A percentile compares a stretch with the other conserved stretches of the same genome.
These are phyloP conservation scores for Danaus plexippus DNA, from an alignment of 1,140 invertebrate genomes.

Conservation along the genomic window DNA sequence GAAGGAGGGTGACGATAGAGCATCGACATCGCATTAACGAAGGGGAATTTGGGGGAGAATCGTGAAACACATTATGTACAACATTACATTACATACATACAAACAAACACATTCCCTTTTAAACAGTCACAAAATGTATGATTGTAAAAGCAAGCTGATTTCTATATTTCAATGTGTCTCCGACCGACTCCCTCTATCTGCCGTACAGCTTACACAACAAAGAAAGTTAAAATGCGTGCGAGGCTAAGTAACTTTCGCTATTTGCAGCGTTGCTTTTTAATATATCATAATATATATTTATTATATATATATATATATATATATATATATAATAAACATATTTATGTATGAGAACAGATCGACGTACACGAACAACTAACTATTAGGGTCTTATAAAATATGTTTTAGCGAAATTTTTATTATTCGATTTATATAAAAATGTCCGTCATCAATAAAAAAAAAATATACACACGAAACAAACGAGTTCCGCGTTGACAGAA, in stretches of 20 bases:
- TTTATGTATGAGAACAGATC: conserved; percentile 11
- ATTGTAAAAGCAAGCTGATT: conserved; percentile 59
- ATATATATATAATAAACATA: conserved; percentile 21
- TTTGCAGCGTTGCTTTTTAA: conserved; percentile 38
- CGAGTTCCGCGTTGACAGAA: conserved; percentile 68
- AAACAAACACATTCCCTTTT: conserved; percentile 3
- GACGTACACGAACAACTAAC: not conserved
- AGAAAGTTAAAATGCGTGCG: conserved; percentile 68
- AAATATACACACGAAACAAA: conserved; percentile 55
- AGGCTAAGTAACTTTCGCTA: conserved; percentile 64
- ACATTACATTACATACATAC: not conserved
- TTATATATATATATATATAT: conserved; percentile 12
- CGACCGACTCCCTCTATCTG: conserved; percentile 53
- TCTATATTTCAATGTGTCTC: conserved; percentile 35
- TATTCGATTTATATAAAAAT: not conserved
- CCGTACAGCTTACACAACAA: conserved; percentile 68
- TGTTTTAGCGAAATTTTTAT: no score
- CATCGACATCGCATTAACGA: conserved; percentile 52
- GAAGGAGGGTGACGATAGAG: conserved; percentile 56
- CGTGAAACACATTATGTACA: conserved; percentile 6
- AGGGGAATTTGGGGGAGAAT: conserved; percentile 24
- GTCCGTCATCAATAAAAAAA: conserved; percentile 43
- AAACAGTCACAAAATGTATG: conserved; percentile 7
- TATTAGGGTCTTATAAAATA: no score
- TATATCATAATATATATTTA: conserved; percentile 4